phyloP scores from a whole-genome alignment of 2,113 vertebrate species.

The Neotragus moschatus region DNA sequence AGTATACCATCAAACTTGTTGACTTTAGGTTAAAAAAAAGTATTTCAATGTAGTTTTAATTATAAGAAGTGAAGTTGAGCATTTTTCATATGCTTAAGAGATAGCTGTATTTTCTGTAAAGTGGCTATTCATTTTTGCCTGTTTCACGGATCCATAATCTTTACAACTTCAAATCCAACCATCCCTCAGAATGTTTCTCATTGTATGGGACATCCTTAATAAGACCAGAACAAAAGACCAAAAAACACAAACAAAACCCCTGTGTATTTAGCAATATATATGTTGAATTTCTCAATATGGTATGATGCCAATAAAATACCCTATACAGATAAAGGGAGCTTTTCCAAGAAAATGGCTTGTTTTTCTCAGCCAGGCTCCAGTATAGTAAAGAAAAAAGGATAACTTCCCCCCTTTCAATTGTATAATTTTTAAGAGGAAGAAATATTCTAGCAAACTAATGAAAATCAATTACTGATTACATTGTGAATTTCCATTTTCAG shows the following conservation, averaged over 20 bases:
- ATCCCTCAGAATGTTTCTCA: background rate
- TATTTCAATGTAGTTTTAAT: background rate
- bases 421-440: background rate
- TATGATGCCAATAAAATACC: background rate
- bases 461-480: background rate
- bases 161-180: background rate
- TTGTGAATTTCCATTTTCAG: background rate
- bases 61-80: background rate
- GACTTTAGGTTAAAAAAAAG: background rate
- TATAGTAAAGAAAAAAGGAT: background rate
- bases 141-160: background rate
- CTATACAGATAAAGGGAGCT: background rate
- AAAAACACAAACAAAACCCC: background rate
- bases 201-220: background rate
- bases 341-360: background rate
- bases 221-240: background rate
- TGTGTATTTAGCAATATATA: background rate
- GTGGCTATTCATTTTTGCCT: background rate
- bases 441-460: background rate
- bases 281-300: background rate
- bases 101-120: background rate
- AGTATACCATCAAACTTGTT: background rate
- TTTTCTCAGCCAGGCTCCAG: background rate
- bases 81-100: background rate
- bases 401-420: background rate